Base-by-base conservation (phyloP, 2,113 vertebrate species). In the Oreotrochilus melanogaster region DNA sequence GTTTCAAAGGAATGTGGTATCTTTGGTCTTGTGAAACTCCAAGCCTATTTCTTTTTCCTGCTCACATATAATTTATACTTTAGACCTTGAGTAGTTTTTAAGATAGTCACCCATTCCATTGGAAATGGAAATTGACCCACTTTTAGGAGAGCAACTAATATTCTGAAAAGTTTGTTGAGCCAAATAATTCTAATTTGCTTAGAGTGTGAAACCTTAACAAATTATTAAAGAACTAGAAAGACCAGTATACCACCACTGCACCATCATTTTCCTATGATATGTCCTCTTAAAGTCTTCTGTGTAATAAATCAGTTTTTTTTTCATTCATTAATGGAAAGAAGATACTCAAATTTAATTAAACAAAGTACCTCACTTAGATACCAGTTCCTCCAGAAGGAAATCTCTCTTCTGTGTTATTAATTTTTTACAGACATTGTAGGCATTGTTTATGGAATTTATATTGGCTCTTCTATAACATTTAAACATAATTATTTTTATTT, bases 311-410 rank as follows among this genome's bases (percentile, higher is more conserved):
- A 42, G 35, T 91, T 92, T 71, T 65, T 65, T 62, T 73, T 53
- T 56, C 86, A 75, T n/a, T 9, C 25, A 23, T 86, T 93, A 80
- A 95, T 80, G 78, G 25, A 71, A 85, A 89, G 45, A 94, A 61
- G 73, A 48, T 73, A 80, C 74, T 82, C 62, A 92, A 64, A 97
- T 76, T 86, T 91, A 92, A 96, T 90, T 84, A 87, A 94, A 83
- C 35, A 72, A 94, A 93, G 88, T 95, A 83, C 89, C 61, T 89
- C 74, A 88, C 45, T 94, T 70, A 97, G 96, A 97, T 93, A 97
- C 88, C 90, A 97, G 95, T 91, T 98, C 88, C 94, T 97, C 89
- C 75, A 96, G 92, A 95, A 98, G 96, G 90, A 97, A 91, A 86
- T 88, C 75, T 94, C 88, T 87, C 61, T 71, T 75, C 73, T 84